phyloP scores from a whole-genome alignment of 2,888 invertebrate species.

The Myopa tessellatipennis region DNA sequence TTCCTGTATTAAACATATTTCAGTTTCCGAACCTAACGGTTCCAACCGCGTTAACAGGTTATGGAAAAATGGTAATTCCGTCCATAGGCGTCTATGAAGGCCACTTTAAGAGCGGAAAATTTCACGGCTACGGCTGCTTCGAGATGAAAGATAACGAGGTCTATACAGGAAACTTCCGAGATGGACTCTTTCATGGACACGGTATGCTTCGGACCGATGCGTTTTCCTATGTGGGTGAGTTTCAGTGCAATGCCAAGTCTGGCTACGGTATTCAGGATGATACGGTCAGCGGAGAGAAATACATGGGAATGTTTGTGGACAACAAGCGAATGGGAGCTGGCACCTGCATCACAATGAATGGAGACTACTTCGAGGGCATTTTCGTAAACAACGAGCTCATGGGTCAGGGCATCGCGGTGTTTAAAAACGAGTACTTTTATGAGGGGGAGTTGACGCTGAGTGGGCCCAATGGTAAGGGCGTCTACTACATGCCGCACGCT shows the following conservation, averaged over 20 bases:
- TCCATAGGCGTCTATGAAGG: slow-evolving; percentile 80
- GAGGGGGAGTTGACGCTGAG: slow-evolving; percentile 89
- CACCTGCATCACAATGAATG: slow-evolving; percentile 87
- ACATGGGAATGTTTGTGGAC: slow-evolving; percentile 89
- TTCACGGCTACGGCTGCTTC: slow-evolving; percentile 80
- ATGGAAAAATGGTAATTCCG: slow-evolving; percentile 66
- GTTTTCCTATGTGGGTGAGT: slow-evolving; percentile 91
- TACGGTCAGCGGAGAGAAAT: slow-evolving; percentile 87
- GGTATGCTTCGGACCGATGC: slow-evolving; percentile 85
- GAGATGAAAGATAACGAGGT: slow-evolving; percentile 81
- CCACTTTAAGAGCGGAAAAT: slow-evolving; percentile 75
- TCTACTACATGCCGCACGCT: slow-evolving; percentile 81
- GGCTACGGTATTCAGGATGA: slow-evolving; percentile 93
- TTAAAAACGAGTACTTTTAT: slow-evolving; percentile 88
- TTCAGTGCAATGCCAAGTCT: slow-evolving; percentile 79
- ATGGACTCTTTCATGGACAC: slow-evolving; percentile 86
- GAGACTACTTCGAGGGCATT: slow-evolving; percentile 90
- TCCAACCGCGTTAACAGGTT: slow-evolving; percentile 51
- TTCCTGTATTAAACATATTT: not conserved
- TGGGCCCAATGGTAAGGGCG: slow-evolving; percentile 84
- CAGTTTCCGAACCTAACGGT: slow-evolving; percentile 14
- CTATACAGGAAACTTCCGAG: slow-evolving; percentile 89
- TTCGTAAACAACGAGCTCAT: slow-evolving; percentile 83
- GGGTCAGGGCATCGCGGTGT: slow-evolving; percentile 88
- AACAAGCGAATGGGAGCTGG: slow-evolving; percentile 87